phyloP scores from a whole-genome alignment of 2,113 vertebrate species.

The Holacanthus passer region DNA sequence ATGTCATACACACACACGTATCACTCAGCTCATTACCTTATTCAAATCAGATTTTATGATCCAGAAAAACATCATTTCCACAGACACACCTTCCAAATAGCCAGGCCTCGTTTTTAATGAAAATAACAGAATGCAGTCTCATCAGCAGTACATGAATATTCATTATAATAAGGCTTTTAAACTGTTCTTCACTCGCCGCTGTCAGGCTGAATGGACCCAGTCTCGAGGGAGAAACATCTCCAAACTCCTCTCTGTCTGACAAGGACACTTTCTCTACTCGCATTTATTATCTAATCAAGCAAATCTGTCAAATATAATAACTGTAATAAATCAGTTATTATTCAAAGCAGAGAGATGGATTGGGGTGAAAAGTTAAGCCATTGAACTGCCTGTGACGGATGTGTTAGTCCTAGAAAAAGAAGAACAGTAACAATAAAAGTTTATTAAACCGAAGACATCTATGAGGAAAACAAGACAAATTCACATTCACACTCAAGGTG shows the following conservation, averaged over 20 bases:
- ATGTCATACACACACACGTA: neutral
- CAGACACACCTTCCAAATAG: neutral
- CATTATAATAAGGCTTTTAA: neutral
- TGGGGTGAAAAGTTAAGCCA: neutral
- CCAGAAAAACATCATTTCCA: neutral
- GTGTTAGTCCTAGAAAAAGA: neutral
- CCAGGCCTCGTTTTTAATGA: neutral
- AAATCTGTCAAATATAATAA: neutral
- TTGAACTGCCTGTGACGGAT: neutral
- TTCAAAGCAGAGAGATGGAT: neutral
- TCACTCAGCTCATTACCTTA: neutral
- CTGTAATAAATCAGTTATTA: neutral
- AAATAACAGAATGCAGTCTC: neutral
- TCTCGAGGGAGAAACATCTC: neutral
- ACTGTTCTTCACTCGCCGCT: neutral
- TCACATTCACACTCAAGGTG: neutral
- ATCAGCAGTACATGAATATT: constrained; percentile 32
- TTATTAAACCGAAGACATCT: neutral
- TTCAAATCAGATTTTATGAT: constrained; percentile 21
- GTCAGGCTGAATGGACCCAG: neutral
- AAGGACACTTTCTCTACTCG: neutral
- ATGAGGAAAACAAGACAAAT: neutral
- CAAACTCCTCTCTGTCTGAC: neutral
- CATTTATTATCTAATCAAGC: neutral
- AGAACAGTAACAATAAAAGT: neutral